Conservation (phyloP, 2,113 vertebrate species). For the Macrotis lagotis region DNA sequence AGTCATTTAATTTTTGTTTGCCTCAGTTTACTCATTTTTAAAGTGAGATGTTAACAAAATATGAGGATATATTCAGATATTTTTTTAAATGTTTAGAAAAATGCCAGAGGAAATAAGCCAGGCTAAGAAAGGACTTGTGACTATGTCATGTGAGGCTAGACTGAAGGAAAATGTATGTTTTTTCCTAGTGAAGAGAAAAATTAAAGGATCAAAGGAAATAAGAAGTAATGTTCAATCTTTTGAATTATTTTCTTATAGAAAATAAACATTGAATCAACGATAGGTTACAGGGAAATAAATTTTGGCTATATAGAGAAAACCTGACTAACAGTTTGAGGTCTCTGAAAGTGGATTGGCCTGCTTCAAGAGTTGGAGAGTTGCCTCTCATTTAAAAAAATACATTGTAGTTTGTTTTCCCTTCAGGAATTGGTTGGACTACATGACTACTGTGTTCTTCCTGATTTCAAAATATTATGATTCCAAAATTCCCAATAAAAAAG, state of each 20-base stretch:
- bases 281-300: background rate
- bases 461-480: background rate
- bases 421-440: background rate
- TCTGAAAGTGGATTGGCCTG: background rate
- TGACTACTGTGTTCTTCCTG: background rate
- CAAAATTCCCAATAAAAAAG: background rate
- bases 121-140: background rate
- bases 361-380: background rate
- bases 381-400: background rate
- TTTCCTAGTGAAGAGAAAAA: background rate
- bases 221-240: background rate
- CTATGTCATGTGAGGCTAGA: background rate
- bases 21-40: background rate
- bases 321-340: background rate
- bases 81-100: too few species aligned
- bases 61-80: too few species aligned
- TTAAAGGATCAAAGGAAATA: background rate
- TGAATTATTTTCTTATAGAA: background rate
- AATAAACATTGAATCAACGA: background rate
- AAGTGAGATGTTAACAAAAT: background rate
- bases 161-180: background rate
- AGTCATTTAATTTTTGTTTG: background rate
- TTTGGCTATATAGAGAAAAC: background rate
- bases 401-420: background rate
- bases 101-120: background rate